phyloP scores from a whole-genome alignment of 2,113 vertebrate genomes.

The Pluvialis apricaria region DNA sequence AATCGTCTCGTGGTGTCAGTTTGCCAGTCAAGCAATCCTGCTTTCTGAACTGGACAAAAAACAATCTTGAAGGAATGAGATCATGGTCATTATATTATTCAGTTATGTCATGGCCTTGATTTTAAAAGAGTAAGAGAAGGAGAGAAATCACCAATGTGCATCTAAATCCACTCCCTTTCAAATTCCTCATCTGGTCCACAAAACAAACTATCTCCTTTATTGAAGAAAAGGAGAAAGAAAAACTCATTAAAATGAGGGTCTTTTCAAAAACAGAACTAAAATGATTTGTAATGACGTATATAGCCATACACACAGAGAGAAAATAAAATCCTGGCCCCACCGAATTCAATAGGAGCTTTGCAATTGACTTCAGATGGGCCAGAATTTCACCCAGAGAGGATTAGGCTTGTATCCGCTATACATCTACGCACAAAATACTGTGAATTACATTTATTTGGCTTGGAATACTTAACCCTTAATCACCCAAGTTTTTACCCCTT shows the following conservation, averaged over 20 bases:
- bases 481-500: slow-evolving; percentile 2
- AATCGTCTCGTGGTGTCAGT: slow-evolving; percentile 47
- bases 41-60: slow-evolving; percentile 60
- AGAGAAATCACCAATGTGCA: slow-evolving; percentile 1
- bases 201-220: slow-evolving; percentile 44
- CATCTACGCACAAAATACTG: slow-evolving; percentile 35
- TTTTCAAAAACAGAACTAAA: slow-evolving; percentile 39
- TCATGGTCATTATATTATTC: slow-evolving; percentile 59
- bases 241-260: slow-evolving; percentile 35
- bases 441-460: slow-evolving; percentile 47
- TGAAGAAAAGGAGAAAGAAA: slow-evolving; percentile 39
- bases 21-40: slow-evolving; percentile 56
- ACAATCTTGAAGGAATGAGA: slow-evolving; percentile 66
- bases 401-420: slow-evolving; percentile 23
- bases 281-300: slow-evolving; percentile 38
- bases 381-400: slow-evolving; percentile 52
- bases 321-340: slow-evolving; percentile 55
- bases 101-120: slow-evolving; percentile 60
- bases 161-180: slow-evolving; percentile 30
- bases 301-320: slow-evolving; percentile 25
- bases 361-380: slow-evolving; percentile 66
- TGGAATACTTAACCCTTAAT: slow-evolving; percentile 24
- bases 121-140: slow-evolving; percentile 49
- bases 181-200: slow-evolving; percentile 40
- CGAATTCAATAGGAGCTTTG: slow-evolving; percentile 60